These are phyloP conservation scores for Athetis lepigone DNA, from an alignment of 2,888 invertebrate genomes.

Conservation along the genomic window DNA sequence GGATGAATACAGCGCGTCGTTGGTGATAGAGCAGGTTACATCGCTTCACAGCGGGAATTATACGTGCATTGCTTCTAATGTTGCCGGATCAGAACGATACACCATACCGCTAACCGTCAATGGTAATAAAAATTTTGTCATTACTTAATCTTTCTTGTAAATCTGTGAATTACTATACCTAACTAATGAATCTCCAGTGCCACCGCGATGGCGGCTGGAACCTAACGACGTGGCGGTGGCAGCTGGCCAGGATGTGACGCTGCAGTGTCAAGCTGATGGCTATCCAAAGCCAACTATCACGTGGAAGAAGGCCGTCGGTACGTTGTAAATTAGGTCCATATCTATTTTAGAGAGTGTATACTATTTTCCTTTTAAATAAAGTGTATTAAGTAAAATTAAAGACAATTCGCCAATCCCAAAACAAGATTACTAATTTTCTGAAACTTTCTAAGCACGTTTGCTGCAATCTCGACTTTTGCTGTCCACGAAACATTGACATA, in stretches of 20 bases:
- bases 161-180: not conserved
- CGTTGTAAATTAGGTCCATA: constrained; percentile 65
- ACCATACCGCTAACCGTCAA: constrained; percentile 95
- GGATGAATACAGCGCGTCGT: constrained; percentile 96
- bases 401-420: too few species aligned
- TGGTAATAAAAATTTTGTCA: constrained; percentile 86
- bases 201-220: constrained; percentile 97
- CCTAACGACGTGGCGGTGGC: constrained; percentile 95
- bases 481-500: constrained; percentile 62
- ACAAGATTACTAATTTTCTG: not conserved
- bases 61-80: constrained; percentile 97
- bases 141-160: not conserved
- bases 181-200: constrained; percentile 89
- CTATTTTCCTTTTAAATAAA: too few species aligned
- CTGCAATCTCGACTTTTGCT: constrained; percentile 16
- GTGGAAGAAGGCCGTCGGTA: constrained; percentile 97
- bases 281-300: constrained; percentile 97
- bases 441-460: constrained; percentile 11
- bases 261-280: constrained; percentile 97
- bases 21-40: constrained; percentile 96
- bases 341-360: too few species aligned
- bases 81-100: constrained; percentile 94
- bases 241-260: constrained; percentile 95
- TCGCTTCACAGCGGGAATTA: constrained; percentile 97
- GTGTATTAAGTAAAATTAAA: too few species aligned